Base-by-base conservation (phyloP, 2,888 invertebrate species). In the Nephrotoma appendiculata region DNA sequence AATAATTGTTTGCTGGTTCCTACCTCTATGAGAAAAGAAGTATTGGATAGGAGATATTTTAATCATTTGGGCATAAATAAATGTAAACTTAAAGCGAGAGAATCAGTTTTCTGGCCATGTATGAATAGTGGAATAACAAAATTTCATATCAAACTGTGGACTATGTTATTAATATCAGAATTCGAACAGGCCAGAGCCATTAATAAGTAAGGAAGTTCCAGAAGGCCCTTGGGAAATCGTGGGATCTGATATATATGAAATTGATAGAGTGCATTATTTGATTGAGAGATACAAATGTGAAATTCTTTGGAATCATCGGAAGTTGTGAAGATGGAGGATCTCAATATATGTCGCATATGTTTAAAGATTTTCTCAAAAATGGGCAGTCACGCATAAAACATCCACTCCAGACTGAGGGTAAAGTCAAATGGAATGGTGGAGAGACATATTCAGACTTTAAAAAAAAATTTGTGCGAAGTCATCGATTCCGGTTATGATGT, bases 301-400 rank as follows among this genome's bases (percentile, higher is more conserved):
- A 87, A 11, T 52, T 86, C 85, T 31, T 88, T 87, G 15, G 87
- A 86, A 86, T 85, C 87, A 5, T 85, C 83, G 87, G 31, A 31
- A 11, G 44, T 87, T n/a, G 87, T 88, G 41, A 86, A 2, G 89
- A 89, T 43, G 88, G 88, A 19, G 88, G 88, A 12, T 87, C 88
- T 7, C 88, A 87, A 44, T 88, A 86, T 87, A 87, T 83, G 45
- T 88, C 87, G 15, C 44, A 86, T 12, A 19, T 57, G 31, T 88
- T 89, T 86, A 87, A 87, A 85, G 52, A 83, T 4, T 88, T 87
- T 87, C 71, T 87, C 31, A n/a, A n/a, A n/a, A n/a, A n/a, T n/a
- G n/a, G n/a, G n/a, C n/a, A n/a, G n/a, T n/a, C n/a, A n/a, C n/a
- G n/a, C n/a, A n/a, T n/a, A n/a, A n/a, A n/a, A n/a, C n/a, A n/a